These are phyloP conservation scores for Antennarius maculatus DNA, from an alignment of 2,797 vertebrate species.

Conservation along the genomic window DNA sequence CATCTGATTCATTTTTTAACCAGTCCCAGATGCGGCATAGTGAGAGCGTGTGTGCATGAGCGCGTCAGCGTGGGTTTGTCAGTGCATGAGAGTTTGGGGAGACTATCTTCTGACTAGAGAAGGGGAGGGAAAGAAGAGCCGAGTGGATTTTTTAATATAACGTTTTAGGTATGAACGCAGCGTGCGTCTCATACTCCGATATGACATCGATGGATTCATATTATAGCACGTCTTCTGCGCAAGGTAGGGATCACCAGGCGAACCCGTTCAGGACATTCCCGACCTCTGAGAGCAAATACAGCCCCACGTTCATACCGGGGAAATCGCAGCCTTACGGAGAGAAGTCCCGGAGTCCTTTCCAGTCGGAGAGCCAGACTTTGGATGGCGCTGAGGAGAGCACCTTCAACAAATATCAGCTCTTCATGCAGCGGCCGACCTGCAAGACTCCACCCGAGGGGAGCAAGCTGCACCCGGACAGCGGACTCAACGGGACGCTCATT, in stretches of 20 bases:
- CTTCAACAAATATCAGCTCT: slow-evolving; percentile 93
- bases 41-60: slow-evolving; percentile 68
- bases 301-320: slow-evolving; percentile 88
- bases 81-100: slow-evolving; percentile 67
- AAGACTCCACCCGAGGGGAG: slow-evolving; percentile 89
- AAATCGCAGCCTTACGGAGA: slow-evolving; percentile 92
- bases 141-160: slow-evolving; percentile 67
- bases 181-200: slow-evolving; percentile 96
- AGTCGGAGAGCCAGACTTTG: slow-evolving; percentile 89
- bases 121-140: slow-evolving; percentile 65
- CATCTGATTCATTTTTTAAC: slow-evolving; percentile 92
- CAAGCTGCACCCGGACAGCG: slow-evolving; percentile 87
- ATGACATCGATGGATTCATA: slow-evolving; percentile 97
- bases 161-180: slow-evolving; percentile 92
- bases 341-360: slow-evolving; percentile 88
- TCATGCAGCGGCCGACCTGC: slow-evolving; percentile 88
- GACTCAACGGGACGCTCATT: slow-evolving; percentile 88
- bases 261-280: slow-evolving; percentile 93
- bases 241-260: slow-evolving; percentile 85
- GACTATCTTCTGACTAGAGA: slow-evolving; percentile 61
- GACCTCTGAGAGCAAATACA: slow-evolving; percentile 89
- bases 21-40: slow-evolving; percentile 85
- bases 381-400: slow-evolving; percentile 86
- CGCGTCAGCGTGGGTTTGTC: slow-evolving; percentile 65
- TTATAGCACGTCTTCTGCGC: slow-evolving; percentile 88